Evolutionary conservation across 1,140 invertebrate species (phyloP).

Genomic region (Branchinecta lynchi): DNA sequence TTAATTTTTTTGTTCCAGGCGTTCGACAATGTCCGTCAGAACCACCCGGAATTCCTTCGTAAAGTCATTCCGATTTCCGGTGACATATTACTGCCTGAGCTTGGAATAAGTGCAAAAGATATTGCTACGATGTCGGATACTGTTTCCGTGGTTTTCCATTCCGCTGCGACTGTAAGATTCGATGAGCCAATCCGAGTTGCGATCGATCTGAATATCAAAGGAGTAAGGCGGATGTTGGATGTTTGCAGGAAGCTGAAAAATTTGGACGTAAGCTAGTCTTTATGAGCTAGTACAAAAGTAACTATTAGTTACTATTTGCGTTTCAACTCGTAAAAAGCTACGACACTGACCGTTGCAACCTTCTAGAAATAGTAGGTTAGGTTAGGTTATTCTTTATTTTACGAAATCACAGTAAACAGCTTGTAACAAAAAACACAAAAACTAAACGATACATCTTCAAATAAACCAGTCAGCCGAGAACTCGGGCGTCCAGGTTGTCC

Average conservation of each 20-base stretch:
- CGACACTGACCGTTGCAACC: too few relatives aligned
- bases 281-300: too few relatives aligned
- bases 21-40: conserved; percentile 58
- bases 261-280: conserved; percentile 39
- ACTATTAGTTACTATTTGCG: too few relatives aligned
- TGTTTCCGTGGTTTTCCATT: conserved; percentile 71
- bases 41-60: conserved; percentile 47
- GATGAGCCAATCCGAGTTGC: conserved; percentile 55
- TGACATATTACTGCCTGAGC: conserved; percentile 50
- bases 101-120: conserved; percentile 59
- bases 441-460: too few relatives aligned
- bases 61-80: conserved; percentile 56
- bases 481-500: too few relatives aligned
- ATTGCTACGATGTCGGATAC: conserved; percentile 46
- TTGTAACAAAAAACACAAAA: too few relatives aligned
- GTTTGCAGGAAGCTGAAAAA: conserved; percentile 57
- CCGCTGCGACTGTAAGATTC: conserved; percentile 72
- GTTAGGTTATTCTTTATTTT: too few relatives aligned
- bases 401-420: too few relatives aligned
- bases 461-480: too few relatives aligned
- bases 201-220: conserved; percentile 54
- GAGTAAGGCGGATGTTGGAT: conserved; percentile 53
- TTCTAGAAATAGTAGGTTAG: too few relatives aligned
- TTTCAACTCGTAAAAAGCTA: too few relatives aligned
- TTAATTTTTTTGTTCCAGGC: conserved; percentile 39